These are phyloP conservation scores for Microctenopoma steveboyesi DNA, from an alignment of 2,797 vertebrate species.

Conservation along the genomic window DNA sequence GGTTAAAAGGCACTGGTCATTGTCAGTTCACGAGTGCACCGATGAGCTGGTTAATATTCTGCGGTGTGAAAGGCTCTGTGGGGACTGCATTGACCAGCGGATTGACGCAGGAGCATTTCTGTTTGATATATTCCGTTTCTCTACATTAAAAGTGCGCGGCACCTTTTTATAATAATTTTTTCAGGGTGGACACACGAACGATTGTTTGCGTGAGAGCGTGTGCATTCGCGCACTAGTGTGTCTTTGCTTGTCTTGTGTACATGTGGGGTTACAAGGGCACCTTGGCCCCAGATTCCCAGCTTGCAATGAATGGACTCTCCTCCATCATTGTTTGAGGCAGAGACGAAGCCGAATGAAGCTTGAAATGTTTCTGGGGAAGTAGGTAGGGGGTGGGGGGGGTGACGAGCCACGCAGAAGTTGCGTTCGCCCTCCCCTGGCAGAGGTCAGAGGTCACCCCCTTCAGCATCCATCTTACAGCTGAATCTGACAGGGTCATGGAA, in stretches of 20 bases:
- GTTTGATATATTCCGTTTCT: not conserved
- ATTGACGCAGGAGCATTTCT: conserved; percentile 10
- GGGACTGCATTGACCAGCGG: conserved; percentile 42
- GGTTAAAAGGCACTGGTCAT: conserved; percentile 59
- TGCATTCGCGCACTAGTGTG: conserved; percentile 46
- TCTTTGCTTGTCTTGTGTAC: conserved; percentile 55
- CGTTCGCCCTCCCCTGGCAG: conserved; percentile 80
- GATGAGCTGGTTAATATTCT: conserved; percentile 72
- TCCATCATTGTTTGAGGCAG: conserved; percentile 85
- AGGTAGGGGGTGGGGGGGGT: conserved; percentile 45
- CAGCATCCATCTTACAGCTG: conserved; percentile 91
- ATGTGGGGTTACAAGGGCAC: conserved; percentile 67
- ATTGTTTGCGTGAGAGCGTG: conserved; percentile 22
- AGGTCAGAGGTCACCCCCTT: conserved; percentile 88
- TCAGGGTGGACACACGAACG: conserved; percentile 20
- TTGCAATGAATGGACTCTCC: conserved; percentile 83
- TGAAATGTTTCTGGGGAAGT: conserved; percentile 48
- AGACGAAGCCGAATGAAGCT: conserved; percentile 59
- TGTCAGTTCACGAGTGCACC: conserved; percentile 59
- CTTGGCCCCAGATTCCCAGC: conserved; percentile 76
- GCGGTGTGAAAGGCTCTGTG: conserved; percentile 31
- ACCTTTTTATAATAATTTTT: conserved; percentile 13
- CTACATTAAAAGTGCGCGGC: not conserved
- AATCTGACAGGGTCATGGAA: conserved; percentile 84
- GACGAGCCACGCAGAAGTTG: conserved; percentile 71